Base-by-base conservation (phyloP, 1,140 invertebrate genomes). In the Dolichoris vasculosae region DNA sequence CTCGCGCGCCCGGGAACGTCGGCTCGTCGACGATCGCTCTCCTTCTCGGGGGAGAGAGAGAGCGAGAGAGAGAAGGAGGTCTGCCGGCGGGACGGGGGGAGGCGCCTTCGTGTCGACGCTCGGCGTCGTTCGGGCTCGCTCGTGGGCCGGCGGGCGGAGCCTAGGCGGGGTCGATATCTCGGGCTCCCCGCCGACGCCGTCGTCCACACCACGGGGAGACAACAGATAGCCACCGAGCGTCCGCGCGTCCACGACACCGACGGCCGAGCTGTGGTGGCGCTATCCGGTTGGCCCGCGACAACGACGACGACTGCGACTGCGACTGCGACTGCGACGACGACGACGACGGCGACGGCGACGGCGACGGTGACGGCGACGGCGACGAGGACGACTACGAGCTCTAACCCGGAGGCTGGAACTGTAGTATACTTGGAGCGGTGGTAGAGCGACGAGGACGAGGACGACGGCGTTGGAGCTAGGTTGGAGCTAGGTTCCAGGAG, bases 161-260 rank as follows among this genome's bases (percentile, higher is more conserved):
- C 91, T 92, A 92, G 92, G 92, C 92, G 92, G 92, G 92, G 92
- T 92, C 92, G 92, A 92, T 92, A 92, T 90, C 85, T 86, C 79
- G n/a, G 69, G 23, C 71, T 71, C 73, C 82, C 43, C 51, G 48
- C 76, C 30, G 30, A 13, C 78, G 55, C 59, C 35, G 30, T 8
- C 59, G 78, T 17, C 32, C 32, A 2, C 13, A 0, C 51, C 51
- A 59, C 55, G 76, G 11, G 46, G 20, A 84, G 55, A 84, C 63
- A 69, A 78, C 83, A 51, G 75, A 79, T 80, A 85, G 77, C 83
- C 64, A 71, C 64, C 64, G 84, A 86, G 88, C 88, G 87, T 87
- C 82, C 86, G 86, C 84, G 84, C 88, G 83, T 84, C 83, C 86
- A 80, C 82, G 71, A 43, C 40, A n/a, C n/a, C n/a, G n/a, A n/a